Evolutionary conservation across 2,113 vertebrate species (phyloP).

Genomic region (Gymnarchus niloticus): DNA sequence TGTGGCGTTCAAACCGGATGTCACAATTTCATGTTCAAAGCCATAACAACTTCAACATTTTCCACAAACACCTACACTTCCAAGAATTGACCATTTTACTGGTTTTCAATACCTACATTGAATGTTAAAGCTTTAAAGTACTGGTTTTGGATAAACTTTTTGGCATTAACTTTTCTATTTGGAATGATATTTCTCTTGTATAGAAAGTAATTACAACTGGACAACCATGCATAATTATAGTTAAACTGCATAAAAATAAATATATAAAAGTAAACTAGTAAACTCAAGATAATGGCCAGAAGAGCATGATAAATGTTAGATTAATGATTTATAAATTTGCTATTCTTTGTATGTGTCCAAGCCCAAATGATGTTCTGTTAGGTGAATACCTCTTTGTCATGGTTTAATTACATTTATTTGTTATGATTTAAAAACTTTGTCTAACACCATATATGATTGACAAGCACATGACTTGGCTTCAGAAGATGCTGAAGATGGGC

Average conservation of each 20-base stretch:
- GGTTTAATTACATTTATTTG: conserved; percentile 3
- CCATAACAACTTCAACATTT: neutral
- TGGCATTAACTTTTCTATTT: neutral
- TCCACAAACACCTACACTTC: neutral
- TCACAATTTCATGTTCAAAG: neutral
- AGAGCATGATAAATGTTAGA: neutral
- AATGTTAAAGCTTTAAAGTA: neutral
- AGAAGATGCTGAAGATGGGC: neutral
- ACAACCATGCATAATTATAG: neutral
- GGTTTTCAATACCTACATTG: neutral
- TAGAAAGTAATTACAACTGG: neutral
- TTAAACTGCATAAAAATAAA: neutral
- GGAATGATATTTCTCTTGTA: neutral
- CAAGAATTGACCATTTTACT: neutral
- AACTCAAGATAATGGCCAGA: neutral
- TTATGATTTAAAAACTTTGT: no score
- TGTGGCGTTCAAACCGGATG: neutral
- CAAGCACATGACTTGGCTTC: neutral
- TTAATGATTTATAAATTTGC: neutral
- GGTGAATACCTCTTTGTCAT: neutral
- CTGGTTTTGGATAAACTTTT: neutral
- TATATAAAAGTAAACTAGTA: neutral
- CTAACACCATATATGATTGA: no score
- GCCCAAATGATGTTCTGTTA: neutral
- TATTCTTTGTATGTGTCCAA: neutral